Evolutionary conservation across 2,888 invertebrate genomes (phyloP).

Genomic region (Osmoderma eremita): DNA sequence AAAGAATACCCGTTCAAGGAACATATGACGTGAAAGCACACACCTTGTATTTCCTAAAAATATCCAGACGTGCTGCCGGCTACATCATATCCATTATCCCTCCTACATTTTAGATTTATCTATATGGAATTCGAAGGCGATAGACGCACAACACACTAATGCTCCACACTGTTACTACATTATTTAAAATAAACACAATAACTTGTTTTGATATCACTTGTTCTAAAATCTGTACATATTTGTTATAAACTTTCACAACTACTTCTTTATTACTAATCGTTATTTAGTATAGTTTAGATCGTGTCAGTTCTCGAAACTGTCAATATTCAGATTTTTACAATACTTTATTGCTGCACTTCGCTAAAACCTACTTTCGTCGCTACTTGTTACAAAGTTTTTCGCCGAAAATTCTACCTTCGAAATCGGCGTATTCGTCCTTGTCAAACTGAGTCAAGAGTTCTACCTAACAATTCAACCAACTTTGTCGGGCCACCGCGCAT

Average conservation of each 20-base stretch:
- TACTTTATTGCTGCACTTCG: background rate
- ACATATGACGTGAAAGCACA: constrained; percentile 23
- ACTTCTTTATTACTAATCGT: too few relatives aligned
- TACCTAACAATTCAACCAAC: constrained; percentile 20
- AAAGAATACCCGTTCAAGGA: constrained; percentile 12
- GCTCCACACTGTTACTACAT: constrained; percentile 4
- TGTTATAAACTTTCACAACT: too few relatives aligned
- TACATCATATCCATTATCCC: constrained; percentile 33
- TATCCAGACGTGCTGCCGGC: constrained; percentile 23
- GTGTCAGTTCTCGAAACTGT: background rate
- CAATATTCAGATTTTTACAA: background rate
- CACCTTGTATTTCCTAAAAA: constrained; percentile 37
- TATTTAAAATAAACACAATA: constrained; percentile 19
- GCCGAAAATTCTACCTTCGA: constrained; percentile 19
- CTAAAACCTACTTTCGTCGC: background rate
- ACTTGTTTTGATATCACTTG: background rate
- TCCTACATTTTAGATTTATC: constrained; percentile 21
- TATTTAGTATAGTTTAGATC: background rate
- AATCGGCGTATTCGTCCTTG: constrained; percentile 20
- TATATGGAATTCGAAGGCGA: constrained; percentile 3
- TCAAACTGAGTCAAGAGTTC: background rate
- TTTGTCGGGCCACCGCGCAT: constrained; percentile 29
- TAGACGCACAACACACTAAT: constrained; percentile 11
- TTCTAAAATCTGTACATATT: background rate
- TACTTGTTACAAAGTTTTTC: constrained; percentile 9